Evolutionary conservation across 2,888 invertebrate species (phyloP).

Genomic region (Eremobia ochroleuca): DNA sequence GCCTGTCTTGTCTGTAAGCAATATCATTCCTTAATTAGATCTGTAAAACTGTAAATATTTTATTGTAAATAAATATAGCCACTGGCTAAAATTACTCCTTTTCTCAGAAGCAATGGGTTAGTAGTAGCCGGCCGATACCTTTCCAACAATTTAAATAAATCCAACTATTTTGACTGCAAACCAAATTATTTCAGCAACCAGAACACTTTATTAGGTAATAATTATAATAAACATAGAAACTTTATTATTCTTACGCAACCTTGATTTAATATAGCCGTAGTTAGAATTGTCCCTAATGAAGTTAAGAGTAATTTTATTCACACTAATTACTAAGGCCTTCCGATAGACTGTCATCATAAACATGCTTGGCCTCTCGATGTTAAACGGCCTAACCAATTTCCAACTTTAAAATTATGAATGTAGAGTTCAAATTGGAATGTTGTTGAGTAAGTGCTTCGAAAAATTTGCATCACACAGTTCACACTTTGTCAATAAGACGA

Average conservation of each 20-base stretch:
- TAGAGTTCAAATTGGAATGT: conserved; percentile 38
- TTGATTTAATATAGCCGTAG: conserved; percentile 55
- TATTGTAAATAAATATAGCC: neutral
- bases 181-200: conserved; percentile 30
- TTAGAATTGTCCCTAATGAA: conserved; percentile 61
- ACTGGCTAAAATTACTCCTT: neutral
- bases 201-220: conserved; percentile 42
- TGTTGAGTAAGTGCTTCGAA: conserved; percentile 24
- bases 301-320: conserved; percentile 68
- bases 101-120: neutral
- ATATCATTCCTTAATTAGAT: neutral
- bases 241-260: conserved; percentile 57
- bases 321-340: conserved; percentile 62
- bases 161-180: neutral
- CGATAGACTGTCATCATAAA: conserved; percentile 62
- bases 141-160: conserved; percentile 23
- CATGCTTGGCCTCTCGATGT: conserved; percentile 32
- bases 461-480: conserved; percentile 51
- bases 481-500: conserved; percentile 47
- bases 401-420: conserved; percentile 39
- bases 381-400: conserved; percentile 22
- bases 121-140: neutral
- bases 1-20: neutral
- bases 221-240: conserved; percentile 58
- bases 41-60: no score